Percentiles rank a stretch among this genome's conserved stretches.
These are phyloP conservation scores for Aporrectodea caliginosa DNA, from an alignment of 1,140 invertebrate genomes.

Conservation along the genomic window DNA sequence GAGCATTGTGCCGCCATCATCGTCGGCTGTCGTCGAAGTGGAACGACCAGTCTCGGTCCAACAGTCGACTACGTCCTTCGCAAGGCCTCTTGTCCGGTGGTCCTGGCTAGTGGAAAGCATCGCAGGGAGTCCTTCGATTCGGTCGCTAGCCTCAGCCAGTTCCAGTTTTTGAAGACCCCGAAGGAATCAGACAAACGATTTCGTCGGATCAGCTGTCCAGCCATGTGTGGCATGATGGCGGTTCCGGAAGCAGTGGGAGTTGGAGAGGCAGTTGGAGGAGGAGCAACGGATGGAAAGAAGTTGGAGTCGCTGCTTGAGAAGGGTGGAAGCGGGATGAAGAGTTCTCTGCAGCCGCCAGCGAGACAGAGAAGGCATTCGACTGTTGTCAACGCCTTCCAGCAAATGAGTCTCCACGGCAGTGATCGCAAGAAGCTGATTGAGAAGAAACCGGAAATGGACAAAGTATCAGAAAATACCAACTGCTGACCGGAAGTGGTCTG, in stretches of 20 bases:
- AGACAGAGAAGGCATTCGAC: not conserved
- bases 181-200: not conserved
- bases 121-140: too few species aligned
- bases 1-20: not conserved
- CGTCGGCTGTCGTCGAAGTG: not conserved
- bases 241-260: not conserved
- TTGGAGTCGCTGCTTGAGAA: not conserved
- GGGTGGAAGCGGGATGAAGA: not conserved
- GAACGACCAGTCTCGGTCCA: not conserved
- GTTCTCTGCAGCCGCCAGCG: too few species aligned
- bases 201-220: not conserved
- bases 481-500: too few species aligned
- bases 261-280: not conserved
- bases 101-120: too few species aligned
- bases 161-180: too few species aligned
- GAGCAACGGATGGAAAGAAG: not conserved
- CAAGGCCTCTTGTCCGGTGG: not conserved
- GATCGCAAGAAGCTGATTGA: not conserved
- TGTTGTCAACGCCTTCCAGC: not conserved
- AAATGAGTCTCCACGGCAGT: not conserved
- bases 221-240: not conserved
- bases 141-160: too few species aligned
- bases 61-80: not conserved
- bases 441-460: too few species aligned
- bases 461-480: too few species aligned